These are phyloP conservation scores for Pogonus chalceus DNA, from an alignment of 1,140 invertebrate species.

Conservation along the genomic window DNA sequence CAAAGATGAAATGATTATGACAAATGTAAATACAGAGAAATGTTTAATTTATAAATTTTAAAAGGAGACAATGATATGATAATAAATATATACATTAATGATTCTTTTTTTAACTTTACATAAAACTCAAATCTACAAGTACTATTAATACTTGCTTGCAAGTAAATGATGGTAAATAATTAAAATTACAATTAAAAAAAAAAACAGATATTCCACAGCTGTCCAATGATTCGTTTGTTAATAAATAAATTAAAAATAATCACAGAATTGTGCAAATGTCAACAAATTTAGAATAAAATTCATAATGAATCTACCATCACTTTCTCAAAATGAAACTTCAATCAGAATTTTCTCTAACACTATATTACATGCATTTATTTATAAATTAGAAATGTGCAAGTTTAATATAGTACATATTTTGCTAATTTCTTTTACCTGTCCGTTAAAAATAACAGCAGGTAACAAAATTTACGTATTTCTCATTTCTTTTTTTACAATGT, in stretches of 20 bases:
- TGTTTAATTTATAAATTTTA: slow-evolving; percentile 40
- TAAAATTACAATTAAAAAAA: not conserved
- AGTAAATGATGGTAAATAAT: slow-evolving; percentile 5
- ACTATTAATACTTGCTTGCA: not conserved
- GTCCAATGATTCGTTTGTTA: not conserved
- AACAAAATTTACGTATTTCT: slow-evolving; percentile 28
- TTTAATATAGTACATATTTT: slow-evolving; percentile 30
- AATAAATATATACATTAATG: slow-evolving; percentile 37
- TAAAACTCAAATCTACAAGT: not conserved
- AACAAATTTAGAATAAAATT: not conserved
- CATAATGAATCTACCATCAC: slow-evolving; percentile 3
- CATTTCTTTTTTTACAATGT: slow-evolving; percentile 28
- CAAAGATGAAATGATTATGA: no score
- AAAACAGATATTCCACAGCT: slow-evolving; percentile 1
- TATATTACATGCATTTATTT: slow-evolving; percentile 31
- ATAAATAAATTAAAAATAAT: not conserved
- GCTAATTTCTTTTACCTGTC: slow-evolving; percentile 21
- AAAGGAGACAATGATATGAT: slow-evolving; percentile 39
- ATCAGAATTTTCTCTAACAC: slow-evolving; percentile 10
- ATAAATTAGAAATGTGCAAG: slow-evolving; percentile 36
- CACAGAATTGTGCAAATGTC: not conserved
- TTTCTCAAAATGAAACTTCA: not conserved
- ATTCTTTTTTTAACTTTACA: not conserved
- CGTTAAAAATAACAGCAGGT: slow-evolving; percentile 12
- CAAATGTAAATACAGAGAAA: slow-evolving; percentile 38